phyloP scores from a whole-genome alignment of 2,113 vertebrate species.

The Xenus cinereus region DNA sequence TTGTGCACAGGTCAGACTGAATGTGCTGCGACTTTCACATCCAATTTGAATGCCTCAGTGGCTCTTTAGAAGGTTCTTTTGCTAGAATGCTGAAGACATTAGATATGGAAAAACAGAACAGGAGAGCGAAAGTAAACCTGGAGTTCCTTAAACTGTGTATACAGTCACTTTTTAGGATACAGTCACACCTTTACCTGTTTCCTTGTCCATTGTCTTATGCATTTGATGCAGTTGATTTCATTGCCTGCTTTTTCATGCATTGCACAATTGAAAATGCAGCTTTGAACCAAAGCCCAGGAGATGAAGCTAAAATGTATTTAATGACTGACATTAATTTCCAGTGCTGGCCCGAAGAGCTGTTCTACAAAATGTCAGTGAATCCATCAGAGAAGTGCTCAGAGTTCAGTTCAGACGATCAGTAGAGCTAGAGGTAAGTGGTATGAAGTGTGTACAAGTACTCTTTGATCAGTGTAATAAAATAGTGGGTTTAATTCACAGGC shows the following conservation, averaged over 20 bases:
- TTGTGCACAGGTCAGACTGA: background rate
- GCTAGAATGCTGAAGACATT: background rate
- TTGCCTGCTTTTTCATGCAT: background rate
- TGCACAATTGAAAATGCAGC: background rate
- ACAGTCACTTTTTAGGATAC: slow-evolving; percentile 19
- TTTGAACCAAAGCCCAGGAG: background rate
- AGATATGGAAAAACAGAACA: background rate
- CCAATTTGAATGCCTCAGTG: background rate
- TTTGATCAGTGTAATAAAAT: background rate
- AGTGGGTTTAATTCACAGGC: background rate
- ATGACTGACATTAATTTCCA: slow-evolving; percentile 65
- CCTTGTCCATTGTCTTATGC: background rate
- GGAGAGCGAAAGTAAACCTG: background rate
- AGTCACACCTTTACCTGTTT: background rate
- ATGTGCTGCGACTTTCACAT: background rate
- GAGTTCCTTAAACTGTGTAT: background rate
- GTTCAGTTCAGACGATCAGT: slow-evolving; percentile 84
- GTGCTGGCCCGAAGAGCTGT: slow-evolving; percentile 84
- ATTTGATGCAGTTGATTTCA: background rate
- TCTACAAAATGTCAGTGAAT: slow-evolving; percentile 83
- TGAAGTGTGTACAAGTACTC: background rate
- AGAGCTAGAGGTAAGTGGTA: slow-evolving; percentile 87
- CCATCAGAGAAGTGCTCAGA: slow-evolving; percentile 86
- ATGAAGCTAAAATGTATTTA: slow-evolving; percentile 21
- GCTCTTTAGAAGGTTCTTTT: background rate